Percentiles rank a stretch among this genome's conserved stretches.
These are phyloP conservation scores for Pseudococcus viburni DNA, from an alignment of 2,888 invertebrate species.

Conservation along the genomic window DNA sequence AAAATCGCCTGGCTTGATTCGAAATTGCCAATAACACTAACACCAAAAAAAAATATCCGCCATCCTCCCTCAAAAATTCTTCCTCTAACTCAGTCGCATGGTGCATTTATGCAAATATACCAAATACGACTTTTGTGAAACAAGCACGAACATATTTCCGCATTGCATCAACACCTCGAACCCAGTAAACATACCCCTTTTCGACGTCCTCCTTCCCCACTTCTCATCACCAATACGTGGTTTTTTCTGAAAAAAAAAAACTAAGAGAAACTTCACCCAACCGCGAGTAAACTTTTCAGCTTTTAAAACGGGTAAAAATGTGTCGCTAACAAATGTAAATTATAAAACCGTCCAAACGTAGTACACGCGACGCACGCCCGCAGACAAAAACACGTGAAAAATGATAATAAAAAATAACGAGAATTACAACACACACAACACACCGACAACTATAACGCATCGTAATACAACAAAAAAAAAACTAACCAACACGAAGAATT, in stretches of 20 bases:
- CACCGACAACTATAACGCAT: background rate
- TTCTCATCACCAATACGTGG: background rate
- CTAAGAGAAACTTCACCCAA: background rate
- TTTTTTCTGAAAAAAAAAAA: background rate
- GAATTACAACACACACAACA: constrained; percentile 20
- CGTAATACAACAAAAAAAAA: constrained; percentile 25
- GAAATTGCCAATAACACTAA: too few species aligned
- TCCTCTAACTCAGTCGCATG: too few species aligned
- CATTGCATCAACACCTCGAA: background rate
- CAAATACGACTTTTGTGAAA: too few species aligned
- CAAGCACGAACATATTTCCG: background rate
- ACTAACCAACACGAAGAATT: constrained; percentile 15
- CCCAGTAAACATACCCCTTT: too few species aligned
- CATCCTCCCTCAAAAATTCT: too few species aligned
- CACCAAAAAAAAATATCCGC: too few species aligned
- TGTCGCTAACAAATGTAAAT: constrained; percentile 51
- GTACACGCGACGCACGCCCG: background rate
- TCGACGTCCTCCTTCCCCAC: too few species aligned
- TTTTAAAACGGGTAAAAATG: background rate
- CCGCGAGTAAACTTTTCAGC: background rate
- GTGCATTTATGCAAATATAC: too few species aligned
- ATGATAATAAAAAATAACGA: constrained; percentile 55
- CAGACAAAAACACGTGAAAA: constrained; percentile 41
- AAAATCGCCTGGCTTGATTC: too few species aligned
- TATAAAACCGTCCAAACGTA: constrained; percentile 40